Base-by-base conservation (phyloP, 1,140 invertebrate genomes). In the Meteorus sp. region DNA sequence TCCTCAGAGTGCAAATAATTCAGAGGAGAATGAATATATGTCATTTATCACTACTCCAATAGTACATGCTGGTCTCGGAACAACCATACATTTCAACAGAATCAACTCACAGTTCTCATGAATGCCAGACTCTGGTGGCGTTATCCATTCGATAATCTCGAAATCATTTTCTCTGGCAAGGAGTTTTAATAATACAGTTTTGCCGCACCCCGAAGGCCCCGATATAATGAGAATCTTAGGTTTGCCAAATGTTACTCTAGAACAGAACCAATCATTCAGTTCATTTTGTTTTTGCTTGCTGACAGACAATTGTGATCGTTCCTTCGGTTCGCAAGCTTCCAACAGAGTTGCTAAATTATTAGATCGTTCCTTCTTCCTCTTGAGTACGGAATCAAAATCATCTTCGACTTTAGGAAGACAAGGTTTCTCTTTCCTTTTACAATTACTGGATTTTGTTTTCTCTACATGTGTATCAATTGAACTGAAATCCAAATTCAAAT, bases 191-290 rank as follows among this genome's bases (percentile, higher is more conserved):
- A 86, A 83, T 1, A 82, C 74, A 2, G 87, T 88, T 79, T 91
- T 91, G 0, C 88, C 89, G 70, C 84, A 85, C 1, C 89, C 89
- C 0, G 88, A 83, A 13, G 89, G 86, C 1, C 89, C 89, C 5
- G 85, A 85, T n/a, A 91, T 56, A 1, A 90, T 65, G 20, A 90
- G 69, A 33, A 88, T 82, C n/a, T 72, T 73, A 15, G 84, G 81
- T 27, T 75, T 81, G 6, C 72, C 72, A 41, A 73, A 79, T 8
- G 23, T 59, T 11, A 66, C 56, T 57, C 64, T 69, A 8, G 35
- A 39, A 17, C 50, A 52, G 29, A 80, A 55, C 78, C 78, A 80
- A 22, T 62, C 63, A 4, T 27, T 54, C 11, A 79, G 73, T 60
- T 79, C 77, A 48, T 72, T 69, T 23, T 75, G 75, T 51, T 80